These are phyloP conservation scores for Pheosia tremula DNA, from an alignment of 2,888 invertebrate species.

Conservation along the genomic window DNA sequence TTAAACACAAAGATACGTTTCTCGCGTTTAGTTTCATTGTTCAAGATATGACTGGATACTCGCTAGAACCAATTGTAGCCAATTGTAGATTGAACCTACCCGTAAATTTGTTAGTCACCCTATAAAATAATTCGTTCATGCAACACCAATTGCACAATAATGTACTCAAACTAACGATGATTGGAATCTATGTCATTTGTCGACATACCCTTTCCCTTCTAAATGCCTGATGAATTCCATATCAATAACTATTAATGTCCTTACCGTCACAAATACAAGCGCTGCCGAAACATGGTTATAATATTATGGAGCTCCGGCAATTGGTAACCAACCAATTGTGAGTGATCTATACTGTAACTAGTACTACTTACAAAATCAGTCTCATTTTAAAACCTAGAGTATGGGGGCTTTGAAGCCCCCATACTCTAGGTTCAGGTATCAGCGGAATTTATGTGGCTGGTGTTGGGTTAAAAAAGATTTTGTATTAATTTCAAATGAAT, in stretches of 20 bases:
- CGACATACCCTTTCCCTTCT: slow-evolving; percentile 27
- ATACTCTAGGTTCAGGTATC: too few species aligned
- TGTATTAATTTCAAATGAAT: too few species aligned
- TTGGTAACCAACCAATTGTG: too few species aligned
- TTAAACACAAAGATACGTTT: too few species aligned
- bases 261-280: background rate
- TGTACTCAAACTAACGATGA: slow-evolving; percentile 10
- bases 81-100: background rate
- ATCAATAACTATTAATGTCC: background rate
- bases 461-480: too few species aligned
- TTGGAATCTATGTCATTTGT: slow-evolving; percentile 33
- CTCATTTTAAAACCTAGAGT: too few species aligned
- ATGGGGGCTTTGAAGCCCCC: too few species aligned
- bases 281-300: background rate
- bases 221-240: slow-evolving; percentile 22
- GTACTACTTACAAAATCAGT: too few species aligned
- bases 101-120: background rate
- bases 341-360: too few species aligned
- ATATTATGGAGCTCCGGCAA: background rate
- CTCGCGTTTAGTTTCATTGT: too few species aligned
- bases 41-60: background rate
- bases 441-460: too few species aligned
- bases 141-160: background rate
- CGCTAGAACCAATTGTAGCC: background rate
- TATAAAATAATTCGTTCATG: background rate